Evolutionary conservation across 2,888 invertebrate genomes (phyloP).

Genomic region (Drosophila antonietae): DNA sequence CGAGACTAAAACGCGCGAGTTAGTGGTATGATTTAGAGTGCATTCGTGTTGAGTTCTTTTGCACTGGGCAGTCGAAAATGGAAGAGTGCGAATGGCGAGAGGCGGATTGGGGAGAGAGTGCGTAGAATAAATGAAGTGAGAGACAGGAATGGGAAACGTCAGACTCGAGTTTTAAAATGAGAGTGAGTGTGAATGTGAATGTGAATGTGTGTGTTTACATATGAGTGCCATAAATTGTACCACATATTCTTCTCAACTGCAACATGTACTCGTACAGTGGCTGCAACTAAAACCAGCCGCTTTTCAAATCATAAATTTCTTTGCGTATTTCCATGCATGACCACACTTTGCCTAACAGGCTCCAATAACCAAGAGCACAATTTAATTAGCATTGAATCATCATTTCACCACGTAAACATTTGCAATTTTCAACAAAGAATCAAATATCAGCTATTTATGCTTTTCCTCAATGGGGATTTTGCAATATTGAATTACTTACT

Average conservation of each 20-base stretch:
- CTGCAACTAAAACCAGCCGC: constrained; percentile 3
- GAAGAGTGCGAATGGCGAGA: neutral
- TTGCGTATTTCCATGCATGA: constrained; percentile 18
- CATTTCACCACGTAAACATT: constrained; percentile 30
- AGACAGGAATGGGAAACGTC: constrained; percentile 53
- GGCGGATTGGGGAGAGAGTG: neutral
- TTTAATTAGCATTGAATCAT: constrained; percentile 6
- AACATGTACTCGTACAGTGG: neutral
- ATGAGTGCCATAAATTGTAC: constrained; percentile 35
- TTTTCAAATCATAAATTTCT: constrained; percentile 22
- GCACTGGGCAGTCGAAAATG: too few relatives aligned
- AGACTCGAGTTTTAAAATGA: constrained; percentile 16
- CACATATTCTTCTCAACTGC: constrained; percentile 4
- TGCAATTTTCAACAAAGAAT: constrained; percentile 25
- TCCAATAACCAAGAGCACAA: neutral
- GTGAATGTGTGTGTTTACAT: neutral
- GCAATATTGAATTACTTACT: neutral
- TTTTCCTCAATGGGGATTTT: neutral
- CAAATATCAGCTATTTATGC: neutral
- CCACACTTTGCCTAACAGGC: constrained; percentile 9
- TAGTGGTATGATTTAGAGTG: constrained; percentile 1
- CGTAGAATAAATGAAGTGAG: constrained; percentile 54
- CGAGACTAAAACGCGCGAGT: constrained; percentile 14
- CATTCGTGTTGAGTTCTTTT: too few relatives aligned
- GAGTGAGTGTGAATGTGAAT: constrained; percentile 7